Evolutionary conservation across 2,888 invertebrate genomes (phyloP), one percentile per base, ranked within the genome.

Genomic region (Pseudococcus longispinus): DNA sequence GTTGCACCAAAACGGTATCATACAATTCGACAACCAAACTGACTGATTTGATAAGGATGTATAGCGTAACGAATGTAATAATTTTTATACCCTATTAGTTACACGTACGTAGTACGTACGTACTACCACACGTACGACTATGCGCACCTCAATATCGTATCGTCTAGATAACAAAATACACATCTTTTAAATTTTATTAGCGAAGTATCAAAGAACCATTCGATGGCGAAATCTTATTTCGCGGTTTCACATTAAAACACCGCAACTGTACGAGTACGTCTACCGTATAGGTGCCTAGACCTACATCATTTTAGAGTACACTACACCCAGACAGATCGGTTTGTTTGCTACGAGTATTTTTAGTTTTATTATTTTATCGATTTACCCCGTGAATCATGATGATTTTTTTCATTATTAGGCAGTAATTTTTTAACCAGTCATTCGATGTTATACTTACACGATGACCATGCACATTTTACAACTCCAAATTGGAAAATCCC

Each of bases 61-160:
- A 37, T 37, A 70, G 29, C 70, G 70, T 29, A 70, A 70, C 70
- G 29, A 70, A 70, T 29, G 70, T 8, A 70, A 70, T 70, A 70
- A 70, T 70, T 70, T 70, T 70, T 70, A 70, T 29, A 70, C 29
- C 13, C 29, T 70, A 70, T 70, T 70, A 29, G 70, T 70, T 70
- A 70, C 70, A 29, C 29, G 26, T 70, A 70, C 70, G 70, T 29
- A 60, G n/a, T 6, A 55, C 1, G n/a, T 55, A 55, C 55, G n/a
- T 32, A 32, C 32, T 51, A 51, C 13, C n/a, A n/a, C n/a, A n/a
- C n/a, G n/a, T 55, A 55, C 55, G n/a, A 46, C 15, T 11, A 46
- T 13, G 37, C 4, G 60, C 23, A 23, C 23, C 60, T 60, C 23
- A 55, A 55, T 55, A 55, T n/a, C n/a, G n/a, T n/a, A 18, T 20